Evolutionary conservation across 2,113 vertebrate species (phyloP).

Genomic region (Aegithalos caudatus): DNA sequence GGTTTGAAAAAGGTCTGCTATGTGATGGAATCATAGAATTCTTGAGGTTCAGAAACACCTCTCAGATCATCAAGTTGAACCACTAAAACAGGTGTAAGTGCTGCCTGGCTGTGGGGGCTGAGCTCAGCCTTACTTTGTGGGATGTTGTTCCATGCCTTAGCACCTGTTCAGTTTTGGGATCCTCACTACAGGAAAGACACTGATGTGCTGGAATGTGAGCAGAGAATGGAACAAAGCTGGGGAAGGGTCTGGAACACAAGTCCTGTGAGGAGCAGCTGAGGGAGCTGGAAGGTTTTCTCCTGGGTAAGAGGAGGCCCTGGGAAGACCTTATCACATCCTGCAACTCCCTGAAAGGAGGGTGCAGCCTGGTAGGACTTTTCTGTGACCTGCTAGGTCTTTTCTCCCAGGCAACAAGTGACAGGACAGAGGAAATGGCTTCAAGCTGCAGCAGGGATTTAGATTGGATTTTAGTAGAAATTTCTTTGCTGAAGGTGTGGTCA

Average conservation of each 20-base stretch:
- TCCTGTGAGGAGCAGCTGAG: not conserved
- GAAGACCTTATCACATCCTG: too few relatives aligned
- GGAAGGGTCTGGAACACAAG: not conserved
- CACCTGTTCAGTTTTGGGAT: not conserved
- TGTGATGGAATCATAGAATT: not conserved
- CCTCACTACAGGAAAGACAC: not conserved
- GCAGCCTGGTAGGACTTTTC: not conserved
- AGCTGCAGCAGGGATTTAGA: not conserved
- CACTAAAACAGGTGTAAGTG: not conserved
- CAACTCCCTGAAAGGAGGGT: not conserved
- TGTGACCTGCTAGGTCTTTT: too few relatives aligned
- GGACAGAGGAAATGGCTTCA: not conserved
- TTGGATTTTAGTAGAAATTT: not conserved
- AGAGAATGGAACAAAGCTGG: not conserved
- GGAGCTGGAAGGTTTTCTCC: not conserved
- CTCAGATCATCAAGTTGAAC: not conserved
- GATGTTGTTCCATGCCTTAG: accelerated
- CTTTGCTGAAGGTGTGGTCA: not conserved
- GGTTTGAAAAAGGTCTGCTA: not conserved
- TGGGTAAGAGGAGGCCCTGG: not conserved
- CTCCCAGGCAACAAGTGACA: not conserved
- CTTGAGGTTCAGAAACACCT: not conserved
- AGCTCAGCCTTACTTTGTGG: not conserved
- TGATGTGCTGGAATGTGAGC: not conserved
- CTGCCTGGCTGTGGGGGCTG: not conserved